A percentile compares a stretch with the other conserved stretches of the same genome.
These are phyloP conservation scores for Anguilla pacifica DNA, from an alignment of 2,797 vertebrate genomes.

Conservation along the genomic window DNA sequence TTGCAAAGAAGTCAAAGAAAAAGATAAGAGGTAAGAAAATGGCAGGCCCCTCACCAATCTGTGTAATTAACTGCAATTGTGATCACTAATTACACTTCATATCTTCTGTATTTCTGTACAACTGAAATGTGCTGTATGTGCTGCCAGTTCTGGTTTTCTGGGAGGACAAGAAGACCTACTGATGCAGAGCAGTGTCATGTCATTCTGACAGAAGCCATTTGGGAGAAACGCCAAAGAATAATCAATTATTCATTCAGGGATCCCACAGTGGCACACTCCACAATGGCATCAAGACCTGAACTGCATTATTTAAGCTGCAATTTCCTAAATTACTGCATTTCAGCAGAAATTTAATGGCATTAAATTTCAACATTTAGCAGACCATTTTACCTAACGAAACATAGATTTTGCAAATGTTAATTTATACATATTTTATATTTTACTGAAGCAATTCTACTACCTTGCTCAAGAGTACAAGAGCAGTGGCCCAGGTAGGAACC, in stretches of 20 bases:
- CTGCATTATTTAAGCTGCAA: neutral
- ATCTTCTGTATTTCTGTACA: neutral
- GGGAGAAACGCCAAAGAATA: neutral
- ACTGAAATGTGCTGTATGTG: neutral
- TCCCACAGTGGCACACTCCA: neutral
- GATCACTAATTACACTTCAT: neutral
- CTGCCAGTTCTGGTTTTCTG: neutral
- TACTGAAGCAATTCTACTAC: neutral
- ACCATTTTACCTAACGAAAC: neutral
- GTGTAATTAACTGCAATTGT: neutral
- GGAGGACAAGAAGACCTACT: neutral
- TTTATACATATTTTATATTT: neutral
- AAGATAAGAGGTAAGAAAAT: neutral
- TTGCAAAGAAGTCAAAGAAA: neutral
- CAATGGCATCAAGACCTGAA: neutral
- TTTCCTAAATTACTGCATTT: neutral
- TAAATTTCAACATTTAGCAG: neutral
- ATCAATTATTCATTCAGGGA: neutral
- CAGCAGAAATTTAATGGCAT: neutral
- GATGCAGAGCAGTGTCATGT: neutral
- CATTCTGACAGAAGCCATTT: neutral
- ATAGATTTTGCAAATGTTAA: neutral
- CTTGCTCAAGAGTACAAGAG: too few relatives aligned
- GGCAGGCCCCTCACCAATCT: neutral
- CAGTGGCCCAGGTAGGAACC: too few relatives aligned